Percentiles rank a stretch among this genome's conserved stretches.
Evolutionary conservation across 2,113 vertebrate genomes (phyloP).

Genomic region (Platichthys flesus): DNA sequence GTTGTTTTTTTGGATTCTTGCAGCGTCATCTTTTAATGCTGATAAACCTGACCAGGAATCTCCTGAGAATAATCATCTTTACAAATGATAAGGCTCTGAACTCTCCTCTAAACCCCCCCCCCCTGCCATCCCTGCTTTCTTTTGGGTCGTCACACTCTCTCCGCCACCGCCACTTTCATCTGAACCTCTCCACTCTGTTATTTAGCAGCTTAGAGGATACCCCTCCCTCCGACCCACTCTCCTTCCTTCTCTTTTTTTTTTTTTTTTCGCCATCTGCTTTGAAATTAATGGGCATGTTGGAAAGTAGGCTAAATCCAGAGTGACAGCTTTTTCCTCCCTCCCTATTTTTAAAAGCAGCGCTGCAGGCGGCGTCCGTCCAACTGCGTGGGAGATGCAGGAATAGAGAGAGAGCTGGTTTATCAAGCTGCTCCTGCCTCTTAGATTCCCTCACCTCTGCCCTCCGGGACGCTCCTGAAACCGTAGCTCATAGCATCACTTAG

Average conservation of each 20-base stretch:
- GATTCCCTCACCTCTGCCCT: conserved; percentile 55
- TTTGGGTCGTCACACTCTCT: conserved; percentile 22
- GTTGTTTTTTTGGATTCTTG: not conserved
- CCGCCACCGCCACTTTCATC: conserved; percentile 12
- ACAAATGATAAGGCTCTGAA: conserved; percentile 49
- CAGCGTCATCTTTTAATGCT: not conserved
- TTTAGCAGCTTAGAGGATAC: conserved; percentile 67
- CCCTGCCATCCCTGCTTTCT: conserved; percentile 28
- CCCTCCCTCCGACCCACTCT: conserved; percentile 52
- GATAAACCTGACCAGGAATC: conserved; percentile 17
- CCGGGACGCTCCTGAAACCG: conserved; percentile 35
- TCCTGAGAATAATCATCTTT: conserved; percentile 15
- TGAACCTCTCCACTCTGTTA: conserved; percentile 58
- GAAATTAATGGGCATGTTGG: conserved; percentile 80
- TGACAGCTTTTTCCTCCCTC: conserved; percentile 70
- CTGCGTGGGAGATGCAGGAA: conserved; percentile 54
- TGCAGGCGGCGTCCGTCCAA: conserved; percentile 64
- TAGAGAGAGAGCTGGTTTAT: conserved; percentile 35
- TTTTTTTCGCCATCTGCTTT: conserved; percentile 78
- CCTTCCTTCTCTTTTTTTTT: conserved; percentile 1
- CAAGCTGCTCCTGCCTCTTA: conserved; percentile 50
- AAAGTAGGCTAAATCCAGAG: conserved; percentile 83
- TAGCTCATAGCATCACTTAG: conserved; percentile 33
- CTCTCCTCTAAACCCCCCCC: conserved; percentile 41
- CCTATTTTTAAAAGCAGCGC: conserved; percentile 72